Percentiles rank a stretch among this genome's conserved stretches.
Evolutionary conservation across 1,140 invertebrate genomes (phyloP).

Genomic region (Drosophila watanabei): DNA sequence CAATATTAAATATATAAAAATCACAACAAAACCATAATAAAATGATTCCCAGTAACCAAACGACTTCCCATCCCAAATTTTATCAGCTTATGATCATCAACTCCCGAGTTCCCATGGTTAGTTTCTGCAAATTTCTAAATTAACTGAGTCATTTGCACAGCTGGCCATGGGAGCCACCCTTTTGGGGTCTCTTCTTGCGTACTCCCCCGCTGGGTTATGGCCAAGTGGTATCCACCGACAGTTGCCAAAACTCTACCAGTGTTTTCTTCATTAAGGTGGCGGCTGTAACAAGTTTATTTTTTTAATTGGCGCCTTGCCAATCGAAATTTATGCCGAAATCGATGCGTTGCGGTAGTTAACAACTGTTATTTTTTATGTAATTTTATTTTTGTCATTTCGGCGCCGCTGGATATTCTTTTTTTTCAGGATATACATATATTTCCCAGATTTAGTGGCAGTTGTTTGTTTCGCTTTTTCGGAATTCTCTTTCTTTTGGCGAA

Average conservation of each 20-base stretch:
- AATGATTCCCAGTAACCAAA: neutral
- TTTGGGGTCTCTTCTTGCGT: neutral
- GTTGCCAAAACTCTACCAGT: conserved; percentile 60
- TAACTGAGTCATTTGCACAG: conserved; percentile 36
- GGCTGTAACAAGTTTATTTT: conserved; percentile 81
- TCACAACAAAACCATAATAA: neutral
- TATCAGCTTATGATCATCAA: neutral
- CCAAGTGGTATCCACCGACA: conserved; percentile 23
- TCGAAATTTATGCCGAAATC: conserved; percentile 65
- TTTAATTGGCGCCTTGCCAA: conserved; percentile 75
- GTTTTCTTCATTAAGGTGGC: conserved; percentile 71
- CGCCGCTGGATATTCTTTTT: conserved; percentile 68
- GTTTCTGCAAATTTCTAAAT: conserved; percentile 17
- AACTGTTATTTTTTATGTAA: conserved; percentile 84
- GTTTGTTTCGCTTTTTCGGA: conserved; percentile 30
- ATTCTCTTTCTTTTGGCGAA: conserved; percentile 38
- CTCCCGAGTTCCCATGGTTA: conserved; percentile 14
- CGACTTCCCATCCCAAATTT: neutral
- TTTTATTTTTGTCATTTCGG: conserved; percentile 84
- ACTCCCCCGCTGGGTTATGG: conserved; percentile 46
- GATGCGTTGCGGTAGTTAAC: conserved; percentile 71
- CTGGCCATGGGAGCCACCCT: neutral
- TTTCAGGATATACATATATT: conserved; percentile 42
- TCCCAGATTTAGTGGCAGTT: conserved; percentile 41
- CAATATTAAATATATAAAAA: neutral